These are phyloP conservation scores for Probaryconus sp. DNA, from an alignment of 1,140 invertebrate genomes.

Conservation along the genomic window DNA sequence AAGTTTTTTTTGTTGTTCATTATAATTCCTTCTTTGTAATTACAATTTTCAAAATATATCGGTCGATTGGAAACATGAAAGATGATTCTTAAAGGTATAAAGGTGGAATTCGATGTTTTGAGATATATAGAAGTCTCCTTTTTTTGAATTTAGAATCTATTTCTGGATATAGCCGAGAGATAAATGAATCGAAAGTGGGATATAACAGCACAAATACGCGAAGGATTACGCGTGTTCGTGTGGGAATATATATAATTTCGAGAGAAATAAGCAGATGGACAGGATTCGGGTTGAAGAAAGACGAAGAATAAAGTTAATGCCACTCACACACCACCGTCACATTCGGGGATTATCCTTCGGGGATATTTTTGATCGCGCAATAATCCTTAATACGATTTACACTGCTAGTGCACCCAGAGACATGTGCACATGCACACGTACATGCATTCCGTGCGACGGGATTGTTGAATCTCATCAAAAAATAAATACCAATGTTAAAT, in stretches of 20 bases:
- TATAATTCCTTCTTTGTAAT: no score
- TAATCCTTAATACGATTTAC: slow-evolving; percentile 79
- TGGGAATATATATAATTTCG: slow-evolving; percentile 13
- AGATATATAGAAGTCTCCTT: no score
- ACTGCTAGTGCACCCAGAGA: slow-evolving; percentile 69
- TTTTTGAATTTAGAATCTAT: slow-evolving; percentile 22
- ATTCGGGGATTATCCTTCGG: slow-evolving; percentile 74
- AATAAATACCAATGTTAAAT: slow-evolving; percentile 1
- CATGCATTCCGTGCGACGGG: slow-evolving; percentile 7
- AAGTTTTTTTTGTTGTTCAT: no score
- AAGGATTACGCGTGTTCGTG: slow-evolving; percentile 45
- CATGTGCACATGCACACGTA: slow-evolving; percentile 54
- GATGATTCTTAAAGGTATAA: no score
- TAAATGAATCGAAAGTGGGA: slow-evolving; percentile 67
- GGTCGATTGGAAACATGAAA: slow-evolving; percentile 8
- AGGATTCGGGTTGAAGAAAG: slow-evolving; percentile 25
- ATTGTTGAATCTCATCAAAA: slow-evolving; percentile 27
- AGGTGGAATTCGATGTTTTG: no score
- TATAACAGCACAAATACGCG: slow-evolving; percentile 66
- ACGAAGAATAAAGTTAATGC: slow-evolving; percentile 69
- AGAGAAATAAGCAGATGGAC: slow-evolving; percentile 37
- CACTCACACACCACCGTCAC: slow-evolving; percentile 68
- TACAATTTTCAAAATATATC: no score
- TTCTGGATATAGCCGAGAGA: slow-evolving; percentile 64
- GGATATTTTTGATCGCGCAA: slow-evolving; percentile 78